Conservation (phyloP, 2,113 vertebrate genomes). For the Perccottus glenii region DNA sequence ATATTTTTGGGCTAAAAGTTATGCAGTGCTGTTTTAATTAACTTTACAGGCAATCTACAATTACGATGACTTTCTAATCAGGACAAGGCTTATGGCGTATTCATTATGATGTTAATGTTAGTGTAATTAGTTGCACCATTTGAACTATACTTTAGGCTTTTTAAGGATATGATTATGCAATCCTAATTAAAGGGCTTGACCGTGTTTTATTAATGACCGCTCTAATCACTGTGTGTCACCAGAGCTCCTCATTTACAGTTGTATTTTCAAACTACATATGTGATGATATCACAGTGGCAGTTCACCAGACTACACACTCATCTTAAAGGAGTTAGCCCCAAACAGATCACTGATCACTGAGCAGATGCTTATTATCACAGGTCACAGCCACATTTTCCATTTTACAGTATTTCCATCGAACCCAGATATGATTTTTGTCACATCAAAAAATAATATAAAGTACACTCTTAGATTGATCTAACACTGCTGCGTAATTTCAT, state of each 20-base stretch:
- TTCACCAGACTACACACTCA: constrained; percentile 4
- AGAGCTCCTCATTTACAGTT: constrained; percentile 6
- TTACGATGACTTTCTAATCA: background rate
- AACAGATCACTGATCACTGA: background rate
- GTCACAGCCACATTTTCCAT: constrained; percentile 21
- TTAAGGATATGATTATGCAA: constrained; percentile 18
- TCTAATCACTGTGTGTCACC: constrained; percentile 7
- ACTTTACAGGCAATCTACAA: no score
- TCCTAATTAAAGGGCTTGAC: constrained; percentile 25
- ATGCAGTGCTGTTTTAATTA: no score
- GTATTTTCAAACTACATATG: background rate
- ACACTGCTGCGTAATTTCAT: constrained; percentile 71
- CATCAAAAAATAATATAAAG: constrained; percentile 50
- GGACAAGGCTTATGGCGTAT: background rate
- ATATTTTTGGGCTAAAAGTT: no score
- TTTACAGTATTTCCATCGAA: constrained; percentile 20
- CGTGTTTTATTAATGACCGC: constrained; percentile 3
- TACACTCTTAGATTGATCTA: constrained; percentile 53
- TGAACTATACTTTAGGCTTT: constrained; percentile 5
- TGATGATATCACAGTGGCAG: constrained; percentile 8
- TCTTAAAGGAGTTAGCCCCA: background rate
- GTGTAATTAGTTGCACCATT: constrained; percentile 13
- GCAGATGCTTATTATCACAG: constrained; percentile 26
- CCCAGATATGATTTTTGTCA: constrained; percentile 19
- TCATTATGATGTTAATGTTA: constrained; percentile 11